Evolutionary conservation across 2,797 vertebrate species (phyloP).

Genomic region (Anomalospiza imberbis): DNA sequence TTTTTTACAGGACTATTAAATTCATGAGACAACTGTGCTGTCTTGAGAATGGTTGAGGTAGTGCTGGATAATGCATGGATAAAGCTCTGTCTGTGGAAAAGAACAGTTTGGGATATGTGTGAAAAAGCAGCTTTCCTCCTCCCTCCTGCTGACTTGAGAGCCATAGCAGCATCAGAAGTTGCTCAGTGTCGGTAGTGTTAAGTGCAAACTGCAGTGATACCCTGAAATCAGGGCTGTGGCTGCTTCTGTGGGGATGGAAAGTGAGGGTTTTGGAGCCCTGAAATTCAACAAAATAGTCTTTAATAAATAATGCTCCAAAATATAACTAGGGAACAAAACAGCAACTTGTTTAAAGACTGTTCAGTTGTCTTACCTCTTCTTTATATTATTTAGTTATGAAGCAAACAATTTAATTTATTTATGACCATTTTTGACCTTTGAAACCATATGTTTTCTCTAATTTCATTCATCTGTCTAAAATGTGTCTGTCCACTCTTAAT

Average conservation of each 20-base stretch:
- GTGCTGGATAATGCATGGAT: rapidly evolving
- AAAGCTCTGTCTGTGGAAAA: neutral
- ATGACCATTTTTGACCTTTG: neutral
- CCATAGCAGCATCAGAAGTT: neutral
- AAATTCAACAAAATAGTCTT: neutral
- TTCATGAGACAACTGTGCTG: rapidly evolving
- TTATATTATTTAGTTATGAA: neutral
- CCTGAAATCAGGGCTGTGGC: neutral
- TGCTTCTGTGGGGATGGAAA: neutral
- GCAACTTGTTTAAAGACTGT: neutral
- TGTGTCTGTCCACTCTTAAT: neutral
- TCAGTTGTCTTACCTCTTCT: neutral
- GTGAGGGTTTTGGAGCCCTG: neutral
- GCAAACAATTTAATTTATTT: neutral
- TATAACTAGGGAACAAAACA: neutral
- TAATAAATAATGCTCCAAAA: neutral
- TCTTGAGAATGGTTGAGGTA: neutral
- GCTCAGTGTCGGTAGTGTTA: neutral
- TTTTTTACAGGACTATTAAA: neutral
- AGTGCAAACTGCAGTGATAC: neutral
- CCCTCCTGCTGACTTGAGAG: neutral
- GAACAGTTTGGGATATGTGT: neutral
- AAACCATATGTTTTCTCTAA: rapidly evolving
- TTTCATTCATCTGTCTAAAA: neutral
- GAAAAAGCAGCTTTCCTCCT: neutral